A percentile compares a stretch with the other conserved stretches of the same genome.
Evolutionary conservation across 2,113 vertebrate species (phyloP).

Genomic region (Andinoacara biseriatus): DNA sequence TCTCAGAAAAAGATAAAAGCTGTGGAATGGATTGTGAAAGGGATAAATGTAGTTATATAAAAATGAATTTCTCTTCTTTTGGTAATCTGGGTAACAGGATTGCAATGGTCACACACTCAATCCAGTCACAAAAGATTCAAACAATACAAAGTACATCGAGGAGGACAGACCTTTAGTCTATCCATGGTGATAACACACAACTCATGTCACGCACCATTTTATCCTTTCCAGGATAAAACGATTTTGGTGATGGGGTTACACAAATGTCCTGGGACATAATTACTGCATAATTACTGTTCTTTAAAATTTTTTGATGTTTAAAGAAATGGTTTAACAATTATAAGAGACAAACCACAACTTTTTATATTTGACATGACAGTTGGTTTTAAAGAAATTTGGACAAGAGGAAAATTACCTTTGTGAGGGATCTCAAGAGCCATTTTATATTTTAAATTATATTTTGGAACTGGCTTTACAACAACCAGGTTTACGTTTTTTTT

Average conservation of each 20-base stretch:
- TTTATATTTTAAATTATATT: not conserved
- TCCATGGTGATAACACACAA: no score
- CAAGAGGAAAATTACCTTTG: no score
- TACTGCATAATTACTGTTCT: not conserved
- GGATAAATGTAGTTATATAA: no score
- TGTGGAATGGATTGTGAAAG: not conserved
- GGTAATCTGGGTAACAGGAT: not conserved
- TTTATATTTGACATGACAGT: not conserved
- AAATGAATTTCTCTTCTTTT: not conserved
- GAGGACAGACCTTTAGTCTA: no score
- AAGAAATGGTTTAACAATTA: not conserved
- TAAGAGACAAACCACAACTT: not conserved
- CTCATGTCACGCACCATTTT: no score
- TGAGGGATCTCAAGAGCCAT: not conserved
- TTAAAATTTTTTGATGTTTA: not conserved
- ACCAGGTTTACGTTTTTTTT: no score
- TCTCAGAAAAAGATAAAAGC: not conserved
- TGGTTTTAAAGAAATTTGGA: not conserved
- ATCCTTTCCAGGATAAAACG: not conserved
- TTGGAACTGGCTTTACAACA: not conserved
- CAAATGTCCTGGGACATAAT: not conserved
- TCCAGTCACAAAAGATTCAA: not conserved
- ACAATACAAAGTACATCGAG: no score
- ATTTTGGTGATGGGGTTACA: not conserved
- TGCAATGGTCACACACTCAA: not conserved